Base-by-base conservation (phyloP, 2,888 invertebrate species). In the Orchestes rusci region DNA sequence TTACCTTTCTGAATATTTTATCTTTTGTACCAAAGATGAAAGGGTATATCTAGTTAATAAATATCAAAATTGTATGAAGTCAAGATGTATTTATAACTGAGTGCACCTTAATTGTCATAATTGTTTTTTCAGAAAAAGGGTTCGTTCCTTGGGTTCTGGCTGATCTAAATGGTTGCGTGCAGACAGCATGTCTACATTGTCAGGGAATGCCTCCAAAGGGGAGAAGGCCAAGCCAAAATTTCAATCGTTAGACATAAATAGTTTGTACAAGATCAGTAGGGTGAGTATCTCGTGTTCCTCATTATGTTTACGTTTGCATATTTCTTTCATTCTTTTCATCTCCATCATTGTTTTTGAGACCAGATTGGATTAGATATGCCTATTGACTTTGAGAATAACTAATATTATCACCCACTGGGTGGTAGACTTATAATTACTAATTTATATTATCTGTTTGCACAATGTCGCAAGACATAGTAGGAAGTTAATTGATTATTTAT, bases 201-300 rank as follows among this genome's bases (percentile, higher is more conserved):
- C 89, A 76, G 87, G 88, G 83, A 80, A 79, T 73, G 78, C 83
- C 82, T 77, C 78, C 75, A 79, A 79, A 75, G 83, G 82, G 79
- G 84, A 84, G 79, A 84, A 83, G 79, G 83, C 83, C 78, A 94
- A 93, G 81, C 83, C 86, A 74, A 95, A 92, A 80, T 95, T 82
- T 79, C 89, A 91, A 73, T 86, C 92, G 70, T 82, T 95, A 78
- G 93, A 95, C 79, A 94, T 95, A 82, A 95, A 95, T 85, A 92
- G 80, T 78, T 80, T 95, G 73, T 94, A 92, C 74, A 86, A 88
- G 73, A 81, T 80, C 66, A 85, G 83, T 72, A 81, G 80, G 74
- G 86, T 84, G 70, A 79, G 53, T 23, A 34, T 7, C 15, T 16
- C 29, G n/a, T n/a, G n/a, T n/a, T n/a, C n/a, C n/a, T n/a, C n/a